Conservation (phyloP, 2,113 vertebrate species). For the Aspiorhynchus laticeps region DNA sequence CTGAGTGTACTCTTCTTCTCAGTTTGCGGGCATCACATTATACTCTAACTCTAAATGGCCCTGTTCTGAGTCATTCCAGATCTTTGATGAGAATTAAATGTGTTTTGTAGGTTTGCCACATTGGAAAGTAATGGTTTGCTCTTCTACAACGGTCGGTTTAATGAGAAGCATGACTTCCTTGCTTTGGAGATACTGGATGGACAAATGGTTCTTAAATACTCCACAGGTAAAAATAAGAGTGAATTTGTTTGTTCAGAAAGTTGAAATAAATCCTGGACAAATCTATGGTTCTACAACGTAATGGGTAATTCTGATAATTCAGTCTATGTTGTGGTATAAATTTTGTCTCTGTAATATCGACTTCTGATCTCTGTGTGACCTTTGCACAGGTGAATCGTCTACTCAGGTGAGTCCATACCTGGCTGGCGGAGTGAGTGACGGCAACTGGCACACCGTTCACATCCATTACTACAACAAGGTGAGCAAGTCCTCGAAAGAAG, state of each 20-base stretch:
- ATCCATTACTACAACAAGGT: conserved; percentile 98
- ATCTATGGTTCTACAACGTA: neutral
- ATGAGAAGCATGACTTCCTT: conserved; percentile 97
- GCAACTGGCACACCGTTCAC: conserved; percentile 93
- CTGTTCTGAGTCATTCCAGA: neutral
- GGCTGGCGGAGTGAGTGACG: conserved; percentile 90
- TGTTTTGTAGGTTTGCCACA: conserved; percentile 87
- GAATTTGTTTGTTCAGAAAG: neutral
- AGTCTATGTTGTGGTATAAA: neutral
- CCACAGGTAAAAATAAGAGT: conserved; percentile 84
- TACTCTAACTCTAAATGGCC: conserved; percentile 1
- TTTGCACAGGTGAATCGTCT: conserved; percentile 87
- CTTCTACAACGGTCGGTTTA: conserved; percentile 96
- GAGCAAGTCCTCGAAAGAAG: conserved; percentile 43
- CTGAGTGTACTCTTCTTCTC: neutral
- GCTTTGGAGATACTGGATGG: conserved; percentile 93
- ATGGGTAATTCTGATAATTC: neutral
- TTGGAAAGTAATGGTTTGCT: conserved; percentile 88
- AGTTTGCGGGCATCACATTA: neutral
- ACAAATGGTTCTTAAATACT: conserved; percentile 95
- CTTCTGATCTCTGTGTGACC: conserved; percentile 26
- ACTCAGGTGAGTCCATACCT: conserved; percentile 92
- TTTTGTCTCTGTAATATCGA: neutral
- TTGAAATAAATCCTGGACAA: neutral
- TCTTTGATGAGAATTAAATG: conserved; percentile 3